Conservation (phyloP, 2,113 vertebrate genomes). For the Nycticebus coucang region DNA sequence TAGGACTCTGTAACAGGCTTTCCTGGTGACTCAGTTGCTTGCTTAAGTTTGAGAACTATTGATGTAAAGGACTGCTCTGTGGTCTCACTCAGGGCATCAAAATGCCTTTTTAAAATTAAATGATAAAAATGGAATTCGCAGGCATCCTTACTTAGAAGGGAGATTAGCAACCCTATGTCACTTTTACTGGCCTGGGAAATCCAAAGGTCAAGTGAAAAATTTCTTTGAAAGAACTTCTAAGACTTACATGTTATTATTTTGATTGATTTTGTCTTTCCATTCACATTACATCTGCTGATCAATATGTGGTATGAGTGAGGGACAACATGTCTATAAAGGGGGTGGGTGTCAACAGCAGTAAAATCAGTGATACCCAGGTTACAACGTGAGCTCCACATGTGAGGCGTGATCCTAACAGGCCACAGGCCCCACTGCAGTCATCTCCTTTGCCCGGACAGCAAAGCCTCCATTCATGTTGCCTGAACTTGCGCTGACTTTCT, state of each 20-base stretch:
- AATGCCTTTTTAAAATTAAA: not conserved
- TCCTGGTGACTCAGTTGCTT: not conserved
- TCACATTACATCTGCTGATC: not conserved
- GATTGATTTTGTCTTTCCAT: not conserved
- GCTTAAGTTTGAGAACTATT: not conserved
- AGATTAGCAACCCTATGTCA: not conserved
- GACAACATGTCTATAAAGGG: not conserved
- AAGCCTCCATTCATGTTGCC: not conserved
- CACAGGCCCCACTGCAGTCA: not conserved
- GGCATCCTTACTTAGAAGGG: not conserved
- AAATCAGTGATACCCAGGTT: not conserved
- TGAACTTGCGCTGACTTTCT: not conserved
- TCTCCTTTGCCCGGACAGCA: not conserved
- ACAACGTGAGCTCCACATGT: not conserved
- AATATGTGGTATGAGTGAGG: not conserved
- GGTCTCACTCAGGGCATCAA: not conserved
- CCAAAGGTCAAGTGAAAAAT: not conserved
- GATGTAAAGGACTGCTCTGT: not conserved
- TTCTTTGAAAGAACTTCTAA: not conserved
- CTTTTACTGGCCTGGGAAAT: slow-evolving; percentile 29
- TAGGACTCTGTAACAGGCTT: not conserved
- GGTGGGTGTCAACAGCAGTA: not conserved
- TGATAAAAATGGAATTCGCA: not conserved
- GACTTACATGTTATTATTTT: not conserved
- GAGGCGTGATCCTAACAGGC: not conserved